These are phyloP conservation scores for Odocoileus hemionus DNA, from an alignment of 2,113 vertebrate species.

Conservation along the genomic window DNA sequence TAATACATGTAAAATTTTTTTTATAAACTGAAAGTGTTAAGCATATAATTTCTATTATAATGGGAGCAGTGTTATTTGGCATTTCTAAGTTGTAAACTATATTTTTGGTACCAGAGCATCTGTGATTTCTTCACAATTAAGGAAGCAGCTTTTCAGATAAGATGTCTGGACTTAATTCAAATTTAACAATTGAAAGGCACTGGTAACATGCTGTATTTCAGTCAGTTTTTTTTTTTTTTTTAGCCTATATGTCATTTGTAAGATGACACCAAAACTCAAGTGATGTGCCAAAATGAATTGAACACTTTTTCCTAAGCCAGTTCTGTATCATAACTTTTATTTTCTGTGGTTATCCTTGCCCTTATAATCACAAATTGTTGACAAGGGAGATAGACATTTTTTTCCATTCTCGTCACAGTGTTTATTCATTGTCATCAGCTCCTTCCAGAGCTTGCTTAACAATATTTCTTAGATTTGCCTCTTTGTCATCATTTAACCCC, in stretches of 20 bases:
- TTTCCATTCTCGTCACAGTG: not conserved
- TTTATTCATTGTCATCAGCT: not conserved
- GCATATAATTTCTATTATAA: slow-evolving; percentile 34
- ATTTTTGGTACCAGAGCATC: slow-evolving; percentile 55
- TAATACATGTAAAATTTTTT: not conserved
- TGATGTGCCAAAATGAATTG: not conserved
- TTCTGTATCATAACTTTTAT: not conserved
- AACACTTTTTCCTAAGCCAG: not conserved
- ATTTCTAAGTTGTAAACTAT: slow-evolving; percentile 43
- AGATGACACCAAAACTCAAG: not conserved
- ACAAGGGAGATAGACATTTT: not conserved
- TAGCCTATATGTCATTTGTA: not conserved
- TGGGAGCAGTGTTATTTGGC: slow-evolving; percentile 42
- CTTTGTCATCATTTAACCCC: not conserved
- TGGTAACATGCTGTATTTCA: slow-evolving; percentile 10
- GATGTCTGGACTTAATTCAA: slow-evolving; percentile 53
- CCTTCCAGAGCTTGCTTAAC: not conserved
- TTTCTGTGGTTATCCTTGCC: not conserved
- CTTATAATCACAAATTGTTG: not conserved
- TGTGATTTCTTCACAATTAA: slow-evolving; percentile 59
- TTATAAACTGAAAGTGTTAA: slow-evolving; percentile 40
- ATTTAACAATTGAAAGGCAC: slow-evolving; percentile 48
- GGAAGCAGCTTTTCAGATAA: slow-evolving; percentile 45
- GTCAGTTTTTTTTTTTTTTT: slow-evolving; percentile 17
- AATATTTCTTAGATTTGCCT: not conserved